These are phyloP conservation scores for Hemicrepidius hirtus DNA, from an alignment of 2,888 invertebrate genomes.

Conservation along the genomic window DNA sequence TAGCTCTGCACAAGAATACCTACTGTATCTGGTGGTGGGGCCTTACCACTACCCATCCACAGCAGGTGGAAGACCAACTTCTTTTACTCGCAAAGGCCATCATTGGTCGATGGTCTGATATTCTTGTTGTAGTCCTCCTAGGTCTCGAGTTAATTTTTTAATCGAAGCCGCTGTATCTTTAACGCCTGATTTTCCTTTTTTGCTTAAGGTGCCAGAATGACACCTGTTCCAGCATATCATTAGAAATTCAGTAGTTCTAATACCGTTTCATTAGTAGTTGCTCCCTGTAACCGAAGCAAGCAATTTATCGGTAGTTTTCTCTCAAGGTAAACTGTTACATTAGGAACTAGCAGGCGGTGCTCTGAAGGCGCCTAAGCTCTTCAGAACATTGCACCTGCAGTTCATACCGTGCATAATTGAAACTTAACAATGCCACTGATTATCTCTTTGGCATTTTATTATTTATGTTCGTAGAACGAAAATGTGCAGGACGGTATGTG, in stretches of 20 bases:
- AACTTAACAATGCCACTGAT: constrained; percentile 31
- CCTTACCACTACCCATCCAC: constrained; percentile 65
- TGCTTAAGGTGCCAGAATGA: constrained; percentile 4
- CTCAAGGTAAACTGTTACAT: constrained; percentile 36
- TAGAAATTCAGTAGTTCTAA: constrained; percentile 21
- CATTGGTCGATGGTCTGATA: constrained; percentile 62
- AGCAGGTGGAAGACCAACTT: constrained; percentile 66
- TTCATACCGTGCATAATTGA: constrained; percentile 34
- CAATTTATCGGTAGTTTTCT: constrained; percentile 37
- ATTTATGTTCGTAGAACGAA: constrained; percentile 21
- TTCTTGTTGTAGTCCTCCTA: constrained; percentile 50
- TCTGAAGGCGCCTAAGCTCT: constrained; percentile 18
- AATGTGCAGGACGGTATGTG: constrained; percentile 25
- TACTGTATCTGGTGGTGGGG: constrained; percentile 67
- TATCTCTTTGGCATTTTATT: constrained; percentile 11
- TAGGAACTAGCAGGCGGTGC: constrained; percentile 28
- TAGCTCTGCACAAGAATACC: constrained; percentile 58
- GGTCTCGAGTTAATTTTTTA: constrained; percentile 52
- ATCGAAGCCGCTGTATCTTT: constrained; percentile 26
- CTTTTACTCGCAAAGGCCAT: constrained; percentile 61
- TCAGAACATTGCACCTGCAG: constrained; percentile 31
- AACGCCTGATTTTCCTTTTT: constrained; percentile 33
- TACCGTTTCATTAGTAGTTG: constrained; percentile 20
- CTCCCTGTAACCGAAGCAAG: neutral
- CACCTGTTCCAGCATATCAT: constrained; percentile 22